These are phyloP conservation scores for Telenomus remus DNA, from an alignment of 1,140 invertebrate genomes.

Conservation along the genomic window DNA sequence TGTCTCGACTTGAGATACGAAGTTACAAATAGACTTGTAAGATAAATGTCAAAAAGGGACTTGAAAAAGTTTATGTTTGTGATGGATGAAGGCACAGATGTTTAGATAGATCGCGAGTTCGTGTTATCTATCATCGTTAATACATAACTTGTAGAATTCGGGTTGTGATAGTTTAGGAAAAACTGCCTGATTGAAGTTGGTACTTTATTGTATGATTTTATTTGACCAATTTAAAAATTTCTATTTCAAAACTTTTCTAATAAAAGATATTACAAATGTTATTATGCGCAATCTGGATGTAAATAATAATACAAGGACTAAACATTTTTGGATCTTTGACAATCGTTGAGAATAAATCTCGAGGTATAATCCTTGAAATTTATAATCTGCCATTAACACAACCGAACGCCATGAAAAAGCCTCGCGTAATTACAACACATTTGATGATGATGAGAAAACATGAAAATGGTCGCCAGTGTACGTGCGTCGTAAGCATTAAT, in stretches of 20 bases:
- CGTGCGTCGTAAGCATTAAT: constrained; percentile 19
- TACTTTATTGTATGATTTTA: constrained; percentile 31
- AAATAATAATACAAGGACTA: too few species aligned
- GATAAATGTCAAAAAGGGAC: constrained; percentile 47
- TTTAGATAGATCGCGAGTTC: constrained; percentile 49
- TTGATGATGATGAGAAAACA: constrained; percentile 25
- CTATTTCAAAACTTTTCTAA: too few species aligned
- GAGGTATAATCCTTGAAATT: constrained; percentile 6
- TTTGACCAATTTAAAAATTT: too few species aligned
- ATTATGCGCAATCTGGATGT: too few species aligned
- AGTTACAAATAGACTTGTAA: constrained; percentile 50
- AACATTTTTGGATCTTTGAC: not conserved
- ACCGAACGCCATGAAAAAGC: constrained; percentile 18
- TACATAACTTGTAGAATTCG: constrained; percentile 39
- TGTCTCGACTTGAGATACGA: constrained; percentile 30
- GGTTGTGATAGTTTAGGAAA: constrained; percentile 44
- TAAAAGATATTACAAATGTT: too few species aligned
- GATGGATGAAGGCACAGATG: constrained; percentile 58
- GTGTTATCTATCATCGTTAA: constrained; percentile 48
- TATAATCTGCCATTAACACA: constrained; percentile 11
- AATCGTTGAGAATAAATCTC: not conserved
- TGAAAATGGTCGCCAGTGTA: constrained; percentile 13
- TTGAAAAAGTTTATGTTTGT: constrained; percentile 11
- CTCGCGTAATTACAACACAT: constrained; percentile 16
- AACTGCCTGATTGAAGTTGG: too few species aligned